These are phyloP conservation scores for Ornithoptera priamus DNA, from an alignment of 2,888 invertebrate genomes.

Conservation along the genomic window DNA sequence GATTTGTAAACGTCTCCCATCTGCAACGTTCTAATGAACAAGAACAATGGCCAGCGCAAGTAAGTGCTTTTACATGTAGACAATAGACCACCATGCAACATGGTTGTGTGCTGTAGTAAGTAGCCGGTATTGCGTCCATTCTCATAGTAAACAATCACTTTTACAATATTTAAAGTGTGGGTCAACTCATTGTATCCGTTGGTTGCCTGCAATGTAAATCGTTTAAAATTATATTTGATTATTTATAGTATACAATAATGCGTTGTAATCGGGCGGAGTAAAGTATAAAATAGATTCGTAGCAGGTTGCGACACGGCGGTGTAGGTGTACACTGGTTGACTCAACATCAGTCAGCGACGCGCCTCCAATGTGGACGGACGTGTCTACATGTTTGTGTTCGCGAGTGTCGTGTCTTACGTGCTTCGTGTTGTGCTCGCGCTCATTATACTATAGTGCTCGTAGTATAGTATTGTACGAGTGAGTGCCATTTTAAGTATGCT, in stretches of 20 bases:
- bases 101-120: constrained; percentile 23
- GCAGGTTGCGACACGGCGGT: constrained; percentile 33
- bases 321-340: constrained; percentile 33
- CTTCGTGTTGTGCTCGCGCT: constrained; percentile 64
- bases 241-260: constrained; percentile 14
- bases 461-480: constrained; percentile 76
- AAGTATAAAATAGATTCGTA: constrained; percentile 1
- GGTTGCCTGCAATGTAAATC: constrained; percentile 27
- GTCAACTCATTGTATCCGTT: constrained; percentile 55
- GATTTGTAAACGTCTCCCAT: constrained; percentile 41
- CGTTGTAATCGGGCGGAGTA: constrained; percentile 28
- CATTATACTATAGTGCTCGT: constrained; percentile 71
- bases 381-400: constrained; percentile 51
- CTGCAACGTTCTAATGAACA: constrained; percentile 52
- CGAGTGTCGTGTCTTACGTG: constrained; percentile 58
- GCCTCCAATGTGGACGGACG: constrained; percentile 61
- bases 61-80: constrained; percentile 60
- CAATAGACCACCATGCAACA: constrained; percentile 50
- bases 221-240: constrained; percentile 12
- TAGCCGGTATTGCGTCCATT: constrained; percentile 40
- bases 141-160: constrained; percentile 67
- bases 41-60: constrained; percentile 63
- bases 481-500: constrained; percentile 68
- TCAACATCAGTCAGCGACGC: constrained; percentile 57
- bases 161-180: constrained; percentile 55